These are phyloP conservation scores for Pachyrhynchus sulphureomaculatus DNA, from an alignment of 1,140 invertebrate species.

Conservation along the genomic window DNA sequence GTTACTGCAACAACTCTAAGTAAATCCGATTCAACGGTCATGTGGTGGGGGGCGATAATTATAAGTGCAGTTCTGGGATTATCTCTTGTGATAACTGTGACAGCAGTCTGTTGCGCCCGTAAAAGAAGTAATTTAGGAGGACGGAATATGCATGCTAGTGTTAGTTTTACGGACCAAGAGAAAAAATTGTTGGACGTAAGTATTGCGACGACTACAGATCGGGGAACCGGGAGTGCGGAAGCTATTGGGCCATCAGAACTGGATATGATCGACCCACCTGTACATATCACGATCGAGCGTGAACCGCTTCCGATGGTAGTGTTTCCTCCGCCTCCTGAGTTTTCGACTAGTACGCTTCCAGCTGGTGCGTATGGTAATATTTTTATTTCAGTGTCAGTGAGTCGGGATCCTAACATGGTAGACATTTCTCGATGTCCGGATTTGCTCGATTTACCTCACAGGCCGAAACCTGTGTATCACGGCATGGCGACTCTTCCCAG, in stretches of 20 bases:
- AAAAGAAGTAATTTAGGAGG: constrained; percentile 57
- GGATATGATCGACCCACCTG: constrained; percentile 55
- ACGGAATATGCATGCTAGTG: constrained; percentile 67
- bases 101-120: constrained; percentile 60
- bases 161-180: constrained; percentile 81
- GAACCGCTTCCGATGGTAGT: constrained; percentile 54
- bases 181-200: constrained; percentile 78
- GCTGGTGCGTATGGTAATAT: constrained; percentile 68
- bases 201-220: constrained; percentile 75
- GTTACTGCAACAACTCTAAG: constrained; percentile 64
- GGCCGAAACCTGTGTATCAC: constrained; percentile 56
- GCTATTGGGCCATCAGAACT: constrained; percentile 54
- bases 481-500: constrained; percentile 53
- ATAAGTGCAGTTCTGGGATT: constrained; percentile 56
- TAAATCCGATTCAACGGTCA: constrained; percentile 60
- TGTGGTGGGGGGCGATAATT: constrained; percentile 59
- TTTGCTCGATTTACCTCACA: constrained; percentile 69
- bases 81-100: constrained; percentile 55
- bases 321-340: constrained; percentile 66
- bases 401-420: constrained; percentile 62
- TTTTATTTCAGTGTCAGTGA: constrained; percentile 72
- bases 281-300: constrained; percentile 78
- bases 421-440: constrained; percentile 71
- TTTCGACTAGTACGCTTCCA: constrained; percentile 62
- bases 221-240: constrained; percentile 63